Percentiles rank a stretch among this genome's conserved stretches.
Evolutionary conservation across 1,140 invertebrate species (phyloP).

Genomic region (Brachionus manjavacas): DNA sequence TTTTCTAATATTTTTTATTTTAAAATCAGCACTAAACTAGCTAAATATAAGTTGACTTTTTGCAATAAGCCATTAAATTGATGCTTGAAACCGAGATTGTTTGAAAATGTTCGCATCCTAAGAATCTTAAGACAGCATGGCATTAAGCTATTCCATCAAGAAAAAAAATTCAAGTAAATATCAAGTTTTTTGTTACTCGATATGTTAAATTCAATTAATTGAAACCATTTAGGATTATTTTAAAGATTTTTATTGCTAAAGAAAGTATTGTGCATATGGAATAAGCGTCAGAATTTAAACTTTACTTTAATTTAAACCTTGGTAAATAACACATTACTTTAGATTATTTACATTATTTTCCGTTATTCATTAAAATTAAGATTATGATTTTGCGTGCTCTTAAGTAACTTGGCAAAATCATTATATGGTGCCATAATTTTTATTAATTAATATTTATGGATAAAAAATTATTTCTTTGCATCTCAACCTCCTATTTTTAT

Average conservation of each 20-base stretch:
- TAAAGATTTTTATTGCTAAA: background rate
- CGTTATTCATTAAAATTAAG: background rate
- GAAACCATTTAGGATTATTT: background rate
- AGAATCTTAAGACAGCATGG: background rate
- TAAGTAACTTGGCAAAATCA: background rate
- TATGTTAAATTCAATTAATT: background rate
- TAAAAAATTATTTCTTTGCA: background rate
- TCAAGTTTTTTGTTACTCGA: background rate
- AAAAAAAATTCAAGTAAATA: background rate
- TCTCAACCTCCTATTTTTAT: background rate
- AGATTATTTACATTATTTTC: conserved; percentile 1
- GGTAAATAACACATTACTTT: conserved; percentile 4
- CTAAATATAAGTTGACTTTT: background rate
- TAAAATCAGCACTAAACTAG: background rate
- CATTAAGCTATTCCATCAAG: background rate
- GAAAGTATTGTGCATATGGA: background rate
- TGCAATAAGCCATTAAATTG: background rate
- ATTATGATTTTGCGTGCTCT: background rate
- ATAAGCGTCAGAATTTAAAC: conserved; percentile 3
- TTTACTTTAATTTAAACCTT: conserved; percentile 1
- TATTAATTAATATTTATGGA: background rate
- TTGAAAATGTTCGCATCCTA: background rate
- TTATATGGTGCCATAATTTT: background rate
- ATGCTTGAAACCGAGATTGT: background rate
- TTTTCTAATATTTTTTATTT: background rate